Percentiles rank a stretch among this genome's conserved stretches.
Evolutionary conservation across 2,113 vertebrate genomes (phyloP).

Genomic region (Acanthochromis polyacanthus): DNA sequence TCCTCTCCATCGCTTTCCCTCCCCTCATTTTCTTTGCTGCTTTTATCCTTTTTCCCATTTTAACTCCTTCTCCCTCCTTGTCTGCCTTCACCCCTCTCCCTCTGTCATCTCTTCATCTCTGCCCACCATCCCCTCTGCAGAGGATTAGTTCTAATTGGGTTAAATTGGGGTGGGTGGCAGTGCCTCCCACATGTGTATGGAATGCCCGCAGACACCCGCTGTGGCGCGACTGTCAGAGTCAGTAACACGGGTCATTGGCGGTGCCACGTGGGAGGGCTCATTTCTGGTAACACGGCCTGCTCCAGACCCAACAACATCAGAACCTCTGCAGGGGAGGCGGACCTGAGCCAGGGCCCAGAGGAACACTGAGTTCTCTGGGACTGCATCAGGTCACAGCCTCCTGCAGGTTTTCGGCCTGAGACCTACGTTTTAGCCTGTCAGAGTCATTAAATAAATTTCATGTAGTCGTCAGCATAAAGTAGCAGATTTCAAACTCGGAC

Average conservation of each 20-base stretch:
- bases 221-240: constrained; percentile 85
- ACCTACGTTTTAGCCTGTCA: constrained; percentile 38
- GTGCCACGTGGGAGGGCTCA: constrained; percentile 81
- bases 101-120: constrained; percentile 54
- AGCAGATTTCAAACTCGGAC: neutral
- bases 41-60: constrained; percentile 20
- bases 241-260: constrained; percentile 84
- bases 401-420: constrained; percentile 36
- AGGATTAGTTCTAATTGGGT: constrained; percentile 86
- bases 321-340: constrained; percentile 66
- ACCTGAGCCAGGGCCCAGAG: constrained; percentile 63
- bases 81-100: constrained; percentile 37
- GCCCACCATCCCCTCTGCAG: constrained; percentile 57
- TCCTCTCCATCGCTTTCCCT: constrained; percentile 21
- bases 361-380: constrained; percentile 59
- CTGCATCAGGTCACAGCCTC: constrained; percentile 53
- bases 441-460: constrained; percentile 46
- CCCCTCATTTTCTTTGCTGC: constrained; percentile 11
- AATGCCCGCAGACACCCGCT: constrained; percentile 79
- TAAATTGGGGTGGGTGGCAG: constrained; percentile 84
- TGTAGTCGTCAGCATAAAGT: constrained; percentile 30
- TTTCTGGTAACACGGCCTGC: constrained; percentile 68
- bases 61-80: constrained; percentile 58
- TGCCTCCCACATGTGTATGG: constrained; percentile 83
- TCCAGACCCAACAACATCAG: constrained; percentile 74